Evolutionary conservation across 1,140 invertebrate species (phyloP).

Genomic region (Trissolcus basalis): DNA sequence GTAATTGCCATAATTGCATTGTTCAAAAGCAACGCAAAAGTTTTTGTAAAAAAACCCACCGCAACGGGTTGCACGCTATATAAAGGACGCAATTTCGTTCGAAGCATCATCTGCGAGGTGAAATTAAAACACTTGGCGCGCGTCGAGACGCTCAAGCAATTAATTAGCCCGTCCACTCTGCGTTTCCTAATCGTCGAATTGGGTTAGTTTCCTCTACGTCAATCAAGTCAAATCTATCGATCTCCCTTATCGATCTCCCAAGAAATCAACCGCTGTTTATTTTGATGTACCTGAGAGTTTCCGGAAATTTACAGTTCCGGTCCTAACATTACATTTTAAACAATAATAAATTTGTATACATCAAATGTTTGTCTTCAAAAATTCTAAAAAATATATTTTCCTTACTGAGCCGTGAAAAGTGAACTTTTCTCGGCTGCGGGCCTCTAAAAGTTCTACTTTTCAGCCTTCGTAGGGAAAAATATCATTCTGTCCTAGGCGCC

Average conservation of each 20-base stretch:
- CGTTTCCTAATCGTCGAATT: constrained; percentile 43
- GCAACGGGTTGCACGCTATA: neutral
- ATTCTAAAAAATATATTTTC: too few species aligned
- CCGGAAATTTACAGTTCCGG: too few species aligned
- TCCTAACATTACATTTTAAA: too few species aligned
- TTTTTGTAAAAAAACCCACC: neutral
- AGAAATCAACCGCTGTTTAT: constrained; percentile 37
- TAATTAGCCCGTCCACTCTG: constrained; percentile 40
- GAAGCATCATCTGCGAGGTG: neutral
- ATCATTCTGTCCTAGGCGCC: too few species aligned
- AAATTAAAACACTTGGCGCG: constrained; percentile 29
- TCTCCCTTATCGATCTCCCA: constrained; percentile 32
- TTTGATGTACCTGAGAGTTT: constrained; percentile 22
- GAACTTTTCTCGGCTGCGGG: too few species aligned
- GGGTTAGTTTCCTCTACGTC: constrained; percentile 50
- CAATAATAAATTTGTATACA: too few species aligned
- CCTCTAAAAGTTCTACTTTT: too few species aligned
- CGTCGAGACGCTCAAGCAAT: constrained; percentile 18
- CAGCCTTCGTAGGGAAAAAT: too few species aligned
- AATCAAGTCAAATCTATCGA: constrained; percentile 57
- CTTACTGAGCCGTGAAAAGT: too few species aligned
- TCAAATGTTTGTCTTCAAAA: too few species aligned
- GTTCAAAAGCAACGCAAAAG: neutral
- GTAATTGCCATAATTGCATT: too few species aligned
- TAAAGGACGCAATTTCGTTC: neutral